These are phyloP conservation scores for Hermaeophaga mercurialis DNA, from an alignment of 2,888 invertebrate species.

Conservation along the genomic window DNA sequence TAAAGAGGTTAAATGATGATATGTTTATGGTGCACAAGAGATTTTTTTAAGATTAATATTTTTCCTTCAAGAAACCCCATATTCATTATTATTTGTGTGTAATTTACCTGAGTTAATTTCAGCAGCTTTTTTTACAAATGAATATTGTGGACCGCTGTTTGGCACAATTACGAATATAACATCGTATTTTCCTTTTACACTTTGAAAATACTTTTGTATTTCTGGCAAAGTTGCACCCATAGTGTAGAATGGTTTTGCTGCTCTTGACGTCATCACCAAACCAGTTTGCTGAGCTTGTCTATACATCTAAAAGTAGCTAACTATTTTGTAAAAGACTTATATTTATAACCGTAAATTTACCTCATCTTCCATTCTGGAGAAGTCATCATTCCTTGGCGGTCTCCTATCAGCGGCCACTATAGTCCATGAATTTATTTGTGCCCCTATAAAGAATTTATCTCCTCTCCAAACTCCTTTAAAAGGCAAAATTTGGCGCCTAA, in stretches of 20 bases:
- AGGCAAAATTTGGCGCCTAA: constrained; percentile 40
- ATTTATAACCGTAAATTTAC: constrained; percentile 43
- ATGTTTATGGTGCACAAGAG: too few relatives aligned
- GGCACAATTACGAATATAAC: constrained; percentile 70
- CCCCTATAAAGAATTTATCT: constrained; percentile 52
- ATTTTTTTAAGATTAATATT: too few relatives aligned
- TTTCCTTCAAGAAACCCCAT: too few relatives aligned
- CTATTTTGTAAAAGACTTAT: not conserved
- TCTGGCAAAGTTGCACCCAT: constrained; percentile 12
- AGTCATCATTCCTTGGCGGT: constrained; percentile 33
- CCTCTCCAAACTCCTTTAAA: constrained; percentile 59
- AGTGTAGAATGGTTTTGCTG: constrained; percentile 30
- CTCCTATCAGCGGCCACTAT: constrained; percentile 55
- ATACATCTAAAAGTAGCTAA: constrained; percentile 28
- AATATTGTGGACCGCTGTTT: constrained; percentile 49
- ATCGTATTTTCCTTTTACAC: constrained; percentile 48
- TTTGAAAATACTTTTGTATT: constrained; percentile 13
- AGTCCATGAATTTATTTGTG: constrained; percentile 57
- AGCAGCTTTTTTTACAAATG: constrained; percentile 69
- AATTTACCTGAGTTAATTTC: constrained; percentile 63
- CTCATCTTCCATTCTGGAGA: constrained; percentile 46
- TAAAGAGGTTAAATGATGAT: too few relatives aligned
- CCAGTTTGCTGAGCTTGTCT: constrained; percentile 27
- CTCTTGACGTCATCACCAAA: constrained; percentile 26
- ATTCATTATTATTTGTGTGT: too few relatives aligned